phyloP scores from a whole-genome alignment of 2,888 invertebrate species.

The Oxycera nigricornis region DNA sequence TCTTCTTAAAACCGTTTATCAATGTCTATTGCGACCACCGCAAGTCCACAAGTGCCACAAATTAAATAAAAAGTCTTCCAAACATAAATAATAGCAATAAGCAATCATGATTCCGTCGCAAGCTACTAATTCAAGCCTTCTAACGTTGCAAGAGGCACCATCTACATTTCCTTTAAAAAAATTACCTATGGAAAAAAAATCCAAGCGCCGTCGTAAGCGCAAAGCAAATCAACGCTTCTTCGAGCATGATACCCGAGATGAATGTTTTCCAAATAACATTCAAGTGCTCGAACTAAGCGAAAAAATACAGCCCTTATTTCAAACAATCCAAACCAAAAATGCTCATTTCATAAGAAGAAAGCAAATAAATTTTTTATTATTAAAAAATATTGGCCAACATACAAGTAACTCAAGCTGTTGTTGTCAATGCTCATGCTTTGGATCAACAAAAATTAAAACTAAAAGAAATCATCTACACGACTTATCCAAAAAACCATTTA shows the following conservation, averaged over 20 bases:
- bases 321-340: constrained; percentile 59
- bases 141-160: no score
- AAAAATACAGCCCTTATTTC: constrained; percentile 55
- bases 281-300: constrained; percentile 49
- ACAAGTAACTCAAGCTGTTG: constrained; percentile 41
- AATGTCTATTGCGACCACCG: background rate
- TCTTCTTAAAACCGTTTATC: background rate
- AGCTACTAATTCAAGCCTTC: no score
- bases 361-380: background rate
- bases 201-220: constrained; percentile 35
- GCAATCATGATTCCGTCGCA: no score
- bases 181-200: constrained; percentile 22
- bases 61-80: constrained; percentile 29
- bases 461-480: no score
- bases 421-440: constrained; percentile 48
- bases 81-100: no score
- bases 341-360: constrained; percentile 20
- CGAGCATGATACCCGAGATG: constrained; percentile 49
- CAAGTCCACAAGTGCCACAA: background rate
- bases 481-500: no score
- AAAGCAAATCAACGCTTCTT: constrained; percentile 45
- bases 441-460: no score
- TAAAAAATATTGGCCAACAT: background rate
- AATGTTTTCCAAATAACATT: background rate
- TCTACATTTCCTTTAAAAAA: no score